Percentiles rank a stretch among this genome's conserved stretches.
These are phyloP conservation scores for Petrolisthes manimaculis DNA, from an alignment of 2,888 invertebrate species.

Conservation along the genomic window DNA sequence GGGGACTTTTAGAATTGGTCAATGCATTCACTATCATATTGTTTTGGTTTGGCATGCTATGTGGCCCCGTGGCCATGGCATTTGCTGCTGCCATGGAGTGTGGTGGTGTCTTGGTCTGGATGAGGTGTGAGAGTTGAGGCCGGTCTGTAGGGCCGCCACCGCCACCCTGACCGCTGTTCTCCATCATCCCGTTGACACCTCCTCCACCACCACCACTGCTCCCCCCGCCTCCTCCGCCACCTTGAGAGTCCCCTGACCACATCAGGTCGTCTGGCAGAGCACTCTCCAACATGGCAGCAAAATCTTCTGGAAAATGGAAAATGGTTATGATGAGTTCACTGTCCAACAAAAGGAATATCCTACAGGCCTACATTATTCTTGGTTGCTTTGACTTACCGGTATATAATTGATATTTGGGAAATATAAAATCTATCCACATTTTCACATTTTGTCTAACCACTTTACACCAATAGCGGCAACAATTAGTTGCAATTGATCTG, in stretches of 20 bases:
- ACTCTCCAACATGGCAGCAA: constrained; percentile 78
- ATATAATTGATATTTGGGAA: too few relatives aligned
- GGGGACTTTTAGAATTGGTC: constrained; percentile 61
- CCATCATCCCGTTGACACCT: constrained; percentile 40
- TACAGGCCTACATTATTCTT: too few relatives aligned
- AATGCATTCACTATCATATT: constrained; percentile 65
- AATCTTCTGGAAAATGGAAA: constrained; percentile 57
- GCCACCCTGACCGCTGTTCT: constrained; percentile 47
- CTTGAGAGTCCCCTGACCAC: constrained; percentile 67
- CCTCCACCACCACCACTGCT: constrained; percentile 43
- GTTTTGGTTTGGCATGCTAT: constrained; percentile 56
- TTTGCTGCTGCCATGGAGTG: constrained; percentile 50
- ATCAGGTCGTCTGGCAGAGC: constrained; percentile 92
- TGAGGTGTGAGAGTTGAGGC: constrained; percentile 56
- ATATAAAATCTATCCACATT: too few relatives aligned
- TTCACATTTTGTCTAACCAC: too few relatives aligned
- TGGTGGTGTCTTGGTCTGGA: constrained; percentile 59
- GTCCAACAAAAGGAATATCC: too few relatives aligned
- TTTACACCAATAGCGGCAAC: too few relatives aligned
- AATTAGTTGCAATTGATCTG: too few relatives aligned
- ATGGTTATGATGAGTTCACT: too few relatives aligned
- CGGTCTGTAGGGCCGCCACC: constrained; percentile 47
- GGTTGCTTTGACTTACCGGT: too few relatives aligned
- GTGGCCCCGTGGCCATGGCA: constrained; percentile 52
- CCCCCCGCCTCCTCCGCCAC: constrained; percentile 45